Evolutionary conservation across 2,888 invertebrate species (phyloP).

Genomic region (Neoitamus cyanurus): DNA sequence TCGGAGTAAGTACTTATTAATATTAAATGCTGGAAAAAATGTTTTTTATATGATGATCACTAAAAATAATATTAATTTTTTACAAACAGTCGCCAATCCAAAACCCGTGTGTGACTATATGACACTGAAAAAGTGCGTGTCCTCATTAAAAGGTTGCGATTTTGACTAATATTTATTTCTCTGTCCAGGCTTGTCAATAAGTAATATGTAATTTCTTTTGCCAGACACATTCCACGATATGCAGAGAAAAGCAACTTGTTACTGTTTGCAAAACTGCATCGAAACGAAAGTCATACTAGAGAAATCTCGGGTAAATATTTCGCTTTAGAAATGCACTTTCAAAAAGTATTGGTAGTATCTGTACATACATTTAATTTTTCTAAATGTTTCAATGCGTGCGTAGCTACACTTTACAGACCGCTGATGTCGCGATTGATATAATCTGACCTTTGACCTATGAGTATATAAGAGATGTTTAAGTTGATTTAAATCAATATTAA

Average conservation of each 20-base stretch:
- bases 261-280: conserved; percentile 61
- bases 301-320: conserved; percentile 33
- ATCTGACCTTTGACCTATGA: too few relatives aligned
- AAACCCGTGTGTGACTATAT: conserved; percentile 32
- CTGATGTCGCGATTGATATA: too few relatives aligned
- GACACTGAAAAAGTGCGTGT: conserved; percentile 59
- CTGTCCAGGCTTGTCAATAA: background rate
- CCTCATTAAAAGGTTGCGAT: conserved; percentile 57
- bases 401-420: too few relatives aligned
- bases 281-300: conserved; percentile 57
- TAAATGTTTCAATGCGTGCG: too few relatives aligned
- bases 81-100: conserved; percentile 56
- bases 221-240: background rate
- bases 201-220: background rate
- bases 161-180: background rate
- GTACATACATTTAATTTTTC: background rate
- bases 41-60: background rate
- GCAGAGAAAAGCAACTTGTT: conserved; percentile 53
- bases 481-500: too few relatives aligned
- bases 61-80: background rate
- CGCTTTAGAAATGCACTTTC: too few relatives aligned
- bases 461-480: too few relatives aligned
- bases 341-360: too few relatives aligned
- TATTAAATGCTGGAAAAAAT: background rate
- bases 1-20: conserved; percentile 55